Evolutionary conservation across 2,888 invertebrate species (phyloP), one percentile per base, ranked within the genome.

Genomic region (Psococerastis gibbosa): DNA sequence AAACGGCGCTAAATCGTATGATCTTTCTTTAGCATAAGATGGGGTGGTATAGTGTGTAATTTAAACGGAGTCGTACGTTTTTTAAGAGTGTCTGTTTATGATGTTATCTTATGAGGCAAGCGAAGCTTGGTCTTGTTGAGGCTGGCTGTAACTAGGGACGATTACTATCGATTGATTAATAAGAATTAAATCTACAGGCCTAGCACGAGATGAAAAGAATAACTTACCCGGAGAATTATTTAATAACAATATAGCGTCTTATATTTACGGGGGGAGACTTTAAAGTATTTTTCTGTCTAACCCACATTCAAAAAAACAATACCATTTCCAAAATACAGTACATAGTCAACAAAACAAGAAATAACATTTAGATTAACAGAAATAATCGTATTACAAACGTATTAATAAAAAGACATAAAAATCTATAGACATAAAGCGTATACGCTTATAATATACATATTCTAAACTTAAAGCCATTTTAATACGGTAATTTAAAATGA

Each of bases 1-100:
- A 38, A 38, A 38, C 38, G 38, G 38, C 38, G 38, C 38, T 38
- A 38, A 5, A 38, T 38, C 38, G 22, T 38, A 38, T 20, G 38
- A 38, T 38, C 13, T 15, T 22, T 5, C 6, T 5, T 13, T 13
- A 17, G n/a, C 22, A n/a, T 38, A 20, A 5, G 22, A n/a, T n/a
- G 8, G 20, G n/a, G 5, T 3, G 6, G n/a, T 6, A 20, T 3
- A 6, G 3, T 38, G 8, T 13, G 13, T 13, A 5, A 13, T 9
- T 5, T 17, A 6, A 13, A 5, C 17, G 17, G 38, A 3, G 18
- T 6, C n/a, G 8, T 38, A 22, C n/a, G 38, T 9, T 5, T 38
- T 38, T 20, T 38, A 18, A 20, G n/a, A 20, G 38, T 15, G 38
- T 16, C 15, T 13, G 18, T 18, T 22, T 16, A 38, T 38, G 38